These are phyloP conservation scores for Hesperia comma DNA, from an alignment of 2,888 invertebrate genomes.

Conservation along the genomic window DNA sequence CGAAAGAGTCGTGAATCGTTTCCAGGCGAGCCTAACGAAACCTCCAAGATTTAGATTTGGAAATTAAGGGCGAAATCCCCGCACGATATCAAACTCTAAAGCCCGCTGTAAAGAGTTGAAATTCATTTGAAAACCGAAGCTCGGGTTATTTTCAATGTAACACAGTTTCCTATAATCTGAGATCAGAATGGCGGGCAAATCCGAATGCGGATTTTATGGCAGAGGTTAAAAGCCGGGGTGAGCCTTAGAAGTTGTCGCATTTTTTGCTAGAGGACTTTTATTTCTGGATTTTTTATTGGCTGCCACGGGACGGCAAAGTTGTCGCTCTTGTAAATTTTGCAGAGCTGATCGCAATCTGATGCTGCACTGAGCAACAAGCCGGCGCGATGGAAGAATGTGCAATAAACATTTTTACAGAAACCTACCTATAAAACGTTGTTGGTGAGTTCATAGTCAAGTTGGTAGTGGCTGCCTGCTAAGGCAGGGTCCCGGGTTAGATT, in stretches of 20 bases:
- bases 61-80: constrained; percentile 35
- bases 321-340: constrained; percentile 24
- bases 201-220: constrained; percentile 59
- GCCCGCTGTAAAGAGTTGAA: constrained; percentile 40
- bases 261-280: constrained; percentile 32
- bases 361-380: no score
- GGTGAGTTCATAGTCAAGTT: no score
- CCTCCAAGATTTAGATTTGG: constrained; percentile 42
- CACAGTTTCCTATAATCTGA: constrained; percentile 63
- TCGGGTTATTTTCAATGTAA: constrained; percentile 53
- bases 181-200: constrained; percentile 58
- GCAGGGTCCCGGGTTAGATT: no score
- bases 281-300: constrained; percentile 36
- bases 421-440: no score
- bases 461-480: no score
- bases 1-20: constrained; percentile 39
- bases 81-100: constrained; percentile 37
- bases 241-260: constrained; percentile 45
- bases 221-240: constrained; percentile 53
- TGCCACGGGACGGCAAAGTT: constrained; percentile 20
- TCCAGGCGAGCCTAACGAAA: constrained; percentile 43
- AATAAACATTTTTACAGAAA: no score
- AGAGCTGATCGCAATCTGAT: constrained; percentile 6
- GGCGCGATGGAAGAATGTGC: no score
- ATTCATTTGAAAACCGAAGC: constrained; percentile 28